Conservation (phyloP, 2,888 invertebrate genomes). For the Abscondita cerata region DNA sequence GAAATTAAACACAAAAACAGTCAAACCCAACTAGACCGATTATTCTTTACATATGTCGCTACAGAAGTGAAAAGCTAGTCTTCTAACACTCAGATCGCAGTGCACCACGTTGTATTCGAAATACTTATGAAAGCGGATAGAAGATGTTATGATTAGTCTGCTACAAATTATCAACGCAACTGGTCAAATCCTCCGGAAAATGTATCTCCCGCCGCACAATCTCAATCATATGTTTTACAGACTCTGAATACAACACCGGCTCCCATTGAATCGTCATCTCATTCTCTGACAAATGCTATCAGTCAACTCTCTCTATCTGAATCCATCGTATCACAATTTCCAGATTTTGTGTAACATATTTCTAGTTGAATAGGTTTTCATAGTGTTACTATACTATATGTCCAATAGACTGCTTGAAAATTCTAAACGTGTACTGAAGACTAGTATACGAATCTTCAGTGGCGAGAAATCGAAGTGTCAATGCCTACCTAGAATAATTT, state of each 20-base stretch:
- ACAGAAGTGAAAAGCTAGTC: too few species aligned
- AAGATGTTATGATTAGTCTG: constrained; percentile 1
- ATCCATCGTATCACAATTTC: not conserved
- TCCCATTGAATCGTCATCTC: not conserved
- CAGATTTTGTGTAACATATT: constrained; percentile 3
- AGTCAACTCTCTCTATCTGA: not conserved
- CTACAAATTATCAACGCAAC: constrained; percentile 4
- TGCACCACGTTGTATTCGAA: not conserved
- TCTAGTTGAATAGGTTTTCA: constrained; percentile 1
- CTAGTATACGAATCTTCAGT: constrained; percentile 24
- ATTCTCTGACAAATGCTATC: not conserved
- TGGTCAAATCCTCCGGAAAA: not conserved
- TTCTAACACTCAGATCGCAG: too few species aligned
- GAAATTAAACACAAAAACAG: not conserved
- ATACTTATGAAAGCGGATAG: not conserved
- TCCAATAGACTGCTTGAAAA: constrained; percentile 24
- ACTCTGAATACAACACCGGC: not conserved
- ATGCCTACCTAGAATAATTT: constrained; percentile 9
- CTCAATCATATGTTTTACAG: not conserved
- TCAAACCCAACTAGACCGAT: not conserved
- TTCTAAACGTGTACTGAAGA: constrained; percentile 17
- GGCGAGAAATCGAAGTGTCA: constrained; percentile 15
- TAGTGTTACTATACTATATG: constrained; percentile 2
- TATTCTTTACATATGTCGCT: not conserved
- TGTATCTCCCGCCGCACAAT: not conserved